Base-by-base conservation (phyloP, 1,140 invertebrate species). In the Penaeus chinensis region DNA sequence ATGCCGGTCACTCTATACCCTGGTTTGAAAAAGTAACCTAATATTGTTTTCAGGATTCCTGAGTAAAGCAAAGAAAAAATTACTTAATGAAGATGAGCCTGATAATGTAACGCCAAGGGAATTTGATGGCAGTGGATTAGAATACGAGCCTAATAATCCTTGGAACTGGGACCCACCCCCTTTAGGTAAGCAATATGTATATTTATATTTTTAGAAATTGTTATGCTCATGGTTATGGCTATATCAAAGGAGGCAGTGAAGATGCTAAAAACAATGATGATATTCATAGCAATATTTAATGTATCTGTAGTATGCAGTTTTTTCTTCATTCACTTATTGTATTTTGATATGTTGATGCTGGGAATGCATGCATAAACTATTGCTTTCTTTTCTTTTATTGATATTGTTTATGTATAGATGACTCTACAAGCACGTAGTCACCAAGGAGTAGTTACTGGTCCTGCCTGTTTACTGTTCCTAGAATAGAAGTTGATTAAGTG, bases 51-150 rank as follows among this genome's bases (percentile, higher is more conserved):
- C 90, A 96, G 95, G 96, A 91, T 94, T 98, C 85, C 95, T 98
- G 91, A 96, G 95, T 37, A 97, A 96, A 93, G 96, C 96, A 0
- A 98, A 97, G 91, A 97, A 96, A 91, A 97, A 96, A 91, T 96
- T 98, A 84, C 93, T 97, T 20, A 96, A 96, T 91, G 94, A 95
- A 90, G 95, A 97, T 84, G 95, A 96, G 63, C 76, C 84, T 20
- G 88, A 93, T 82, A 62, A 71, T 37, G 86, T 61, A 2, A 19
- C 62, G 22, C 10, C 16, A 47, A 42, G 22, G 47, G 78, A 60
- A 2, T 80, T 60, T 80, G 69, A 27, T 19, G 65, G 63, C 24
- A 74, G 24, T 11, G 22, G 20, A 0, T 42, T 20, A 27, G 78
- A 81, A 18, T 88, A 84, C 63, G 77, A 89, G 61, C 63, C 83